These are phyloP conservation scores for Battus philenor DNA, from an alignment of 1,140 invertebrate genomes.

Conservation along the genomic window DNA sequence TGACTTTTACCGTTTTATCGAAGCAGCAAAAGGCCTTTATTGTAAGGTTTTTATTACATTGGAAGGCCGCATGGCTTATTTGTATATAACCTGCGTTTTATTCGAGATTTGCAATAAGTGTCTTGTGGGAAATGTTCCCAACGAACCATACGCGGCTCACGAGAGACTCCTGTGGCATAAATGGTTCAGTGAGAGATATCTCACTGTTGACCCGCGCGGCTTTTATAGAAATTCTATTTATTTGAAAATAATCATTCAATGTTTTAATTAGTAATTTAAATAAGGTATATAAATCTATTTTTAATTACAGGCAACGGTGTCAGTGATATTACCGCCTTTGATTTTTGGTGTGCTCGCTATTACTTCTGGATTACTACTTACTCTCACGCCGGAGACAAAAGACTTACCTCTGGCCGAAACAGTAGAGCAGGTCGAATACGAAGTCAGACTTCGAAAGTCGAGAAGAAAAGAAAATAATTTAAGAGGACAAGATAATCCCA, in stretches of 20 bases:
- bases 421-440: constrained; percentile 2
- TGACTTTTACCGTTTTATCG: no score
- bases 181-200: background rate
- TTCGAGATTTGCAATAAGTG: background rate
- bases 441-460: background rate
- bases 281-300: background rate
- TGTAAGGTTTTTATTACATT: no score
- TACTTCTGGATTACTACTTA: background rate
- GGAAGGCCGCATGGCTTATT: no score
- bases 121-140: background rate
- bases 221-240: no score
- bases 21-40: no score
- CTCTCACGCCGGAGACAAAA: constrained; percentile 8
- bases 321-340: background rate
- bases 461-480: background rate
- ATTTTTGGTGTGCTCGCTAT: background rate
- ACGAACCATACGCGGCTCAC: background rate
- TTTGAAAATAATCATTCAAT: no score
- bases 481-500: background rate
- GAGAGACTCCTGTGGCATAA: background rate
- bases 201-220: background rate
- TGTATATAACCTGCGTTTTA: no score
- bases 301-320: background rate
- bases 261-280: background rate
- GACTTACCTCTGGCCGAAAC: constrained; percentile 5